Base-by-base conservation (phyloP, 2,797 vertebrate species). In the Knipowitschia caucasica region DNA sequence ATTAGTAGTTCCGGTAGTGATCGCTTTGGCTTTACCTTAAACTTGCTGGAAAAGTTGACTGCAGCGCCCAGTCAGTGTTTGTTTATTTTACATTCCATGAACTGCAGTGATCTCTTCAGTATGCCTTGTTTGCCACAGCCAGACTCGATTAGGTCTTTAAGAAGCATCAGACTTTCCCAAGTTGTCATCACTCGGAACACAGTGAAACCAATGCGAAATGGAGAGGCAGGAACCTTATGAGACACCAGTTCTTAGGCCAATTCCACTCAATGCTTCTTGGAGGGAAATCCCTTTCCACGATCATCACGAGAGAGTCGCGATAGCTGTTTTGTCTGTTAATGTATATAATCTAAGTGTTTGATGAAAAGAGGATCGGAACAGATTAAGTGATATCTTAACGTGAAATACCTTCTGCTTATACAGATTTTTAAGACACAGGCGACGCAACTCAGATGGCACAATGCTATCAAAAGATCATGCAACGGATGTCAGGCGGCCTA, bases 131-230 rank as follows among this genome's bases (percentile, higher is more conserved):
- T 61, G 58, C 21, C 27, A 75, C 62, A 73, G 18, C 40, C 1
- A 75, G 20, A n/a, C 50, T 75, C 64, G 20, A 47, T 1, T 18
- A 74, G 64, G 11, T 73, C 53, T 58, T 72, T 78, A 9, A 80
- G 56, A 47, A 70, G 65, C 61, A 72, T 62, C 3, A 60, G 15
- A 38, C 67, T 49, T 67, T 66, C 65, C 67, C 64, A 69, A 43
- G 59, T 64, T 15, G 2, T 80, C 20, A 35, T 51, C 55, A 40
- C 67, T 40, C 63, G 57, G 52, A 11, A 68, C 34, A 63, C 11
- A 53, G 4, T 69, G 56, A n/a, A n/a, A 24, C 51, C 53, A 62
- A 71, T 54, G 23, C 64, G 8, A 61, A 79, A 35, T 42, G 54
- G 59, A n/a, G 3, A 43, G 17, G 17, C 40, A 59, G 40, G 43